Conservation (phyloP, 92 coral and sea anemone genomes). For the Bergia puertoricense region DNA sequence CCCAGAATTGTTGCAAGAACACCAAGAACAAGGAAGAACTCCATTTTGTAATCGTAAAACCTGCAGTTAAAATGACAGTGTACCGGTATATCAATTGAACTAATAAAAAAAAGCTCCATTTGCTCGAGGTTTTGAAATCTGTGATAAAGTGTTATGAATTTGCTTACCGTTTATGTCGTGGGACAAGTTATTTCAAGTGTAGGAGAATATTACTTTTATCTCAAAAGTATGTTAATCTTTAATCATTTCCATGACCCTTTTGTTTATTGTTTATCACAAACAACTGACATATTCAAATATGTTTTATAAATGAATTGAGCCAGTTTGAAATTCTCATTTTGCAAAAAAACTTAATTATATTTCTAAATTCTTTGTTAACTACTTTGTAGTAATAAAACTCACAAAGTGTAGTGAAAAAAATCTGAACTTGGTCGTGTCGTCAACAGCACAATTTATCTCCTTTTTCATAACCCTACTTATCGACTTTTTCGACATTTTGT, state of each 20-base stretch:
- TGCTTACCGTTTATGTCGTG: not conserved
- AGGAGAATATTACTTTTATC: not conserved
- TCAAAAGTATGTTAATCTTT: not conserved
- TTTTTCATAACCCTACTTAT: not conserved
- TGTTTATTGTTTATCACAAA: constrained; percentile 13
- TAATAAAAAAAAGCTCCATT: too few species aligned
- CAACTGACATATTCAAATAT: not conserved
- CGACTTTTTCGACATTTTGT: not conserved
- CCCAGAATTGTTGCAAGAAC: not conserved
- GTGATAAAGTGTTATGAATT: not conserved
- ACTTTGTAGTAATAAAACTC: not conserved
- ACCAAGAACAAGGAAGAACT: not conserved
- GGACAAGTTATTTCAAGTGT: not conserved
- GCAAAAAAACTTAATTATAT: not conserved
- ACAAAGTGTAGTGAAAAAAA: not conserved
- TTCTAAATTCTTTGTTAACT: not conserved
- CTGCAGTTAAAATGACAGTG: not conserved
- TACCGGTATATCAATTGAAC: not conserved
- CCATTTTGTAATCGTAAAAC: constrained; percentile 1
- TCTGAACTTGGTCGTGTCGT: not conserved
- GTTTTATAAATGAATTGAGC: not conserved
- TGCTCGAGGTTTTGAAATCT: too few species aligned
- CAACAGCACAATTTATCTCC: not conserved
- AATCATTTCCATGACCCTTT: not conserved
- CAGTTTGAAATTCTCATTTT: not conserved